Evolutionary conservation across 2,888 invertebrate species (phyloP).

Genomic region (Hyposoter didymator): DNA sequence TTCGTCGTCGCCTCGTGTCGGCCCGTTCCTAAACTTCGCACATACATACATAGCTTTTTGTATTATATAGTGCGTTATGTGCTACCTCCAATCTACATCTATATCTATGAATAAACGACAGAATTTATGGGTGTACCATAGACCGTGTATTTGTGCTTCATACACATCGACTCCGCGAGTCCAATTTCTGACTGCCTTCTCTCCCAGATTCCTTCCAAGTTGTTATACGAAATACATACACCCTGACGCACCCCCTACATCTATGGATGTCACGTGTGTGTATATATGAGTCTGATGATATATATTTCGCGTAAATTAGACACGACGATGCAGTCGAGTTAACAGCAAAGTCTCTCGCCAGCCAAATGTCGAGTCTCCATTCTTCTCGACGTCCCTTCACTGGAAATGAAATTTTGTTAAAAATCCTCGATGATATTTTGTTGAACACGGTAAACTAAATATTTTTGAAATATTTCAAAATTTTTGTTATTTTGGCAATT

Average conservation of each 20-base stretch:
- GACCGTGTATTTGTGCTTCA: background rate
- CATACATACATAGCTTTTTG: conserved; percentile 18
- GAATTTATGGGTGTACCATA: conserved; percentile 14
- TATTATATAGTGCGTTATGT: conserved; percentile 6
- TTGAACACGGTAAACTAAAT: too few relatives aligned
- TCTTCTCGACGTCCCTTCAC: background rate
- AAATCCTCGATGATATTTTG: too few relatives aligned
- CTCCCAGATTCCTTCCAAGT: conserved; percentile 36
- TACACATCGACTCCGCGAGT: conserved; percentile 19
- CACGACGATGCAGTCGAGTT: conserved; percentile 29
- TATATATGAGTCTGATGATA: background rate
- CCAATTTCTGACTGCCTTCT: conserved; percentile 36
- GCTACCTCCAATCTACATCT: background rate
- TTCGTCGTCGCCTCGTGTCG: conserved; percentile 71
- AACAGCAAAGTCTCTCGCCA: conserved; percentile 33
- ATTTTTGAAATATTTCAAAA: too few relatives aligned
- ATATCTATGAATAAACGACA: background rate
- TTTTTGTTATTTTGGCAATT: too few relatives aligned
- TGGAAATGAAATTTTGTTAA: too few relatives aligned
- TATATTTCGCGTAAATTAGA: conserved; percentile 36
- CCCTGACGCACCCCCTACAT: background rate
- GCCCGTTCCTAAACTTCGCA: conserved; percentile 16
- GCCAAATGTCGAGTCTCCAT: conserved; percentile 20
- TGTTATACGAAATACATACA: background rate
- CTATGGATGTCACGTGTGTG: background rate